Evolutionary conservation across 1,140 invertebrate genomes (phyloP).

Genomic region (Cherax quadricarinatus): DNA sequence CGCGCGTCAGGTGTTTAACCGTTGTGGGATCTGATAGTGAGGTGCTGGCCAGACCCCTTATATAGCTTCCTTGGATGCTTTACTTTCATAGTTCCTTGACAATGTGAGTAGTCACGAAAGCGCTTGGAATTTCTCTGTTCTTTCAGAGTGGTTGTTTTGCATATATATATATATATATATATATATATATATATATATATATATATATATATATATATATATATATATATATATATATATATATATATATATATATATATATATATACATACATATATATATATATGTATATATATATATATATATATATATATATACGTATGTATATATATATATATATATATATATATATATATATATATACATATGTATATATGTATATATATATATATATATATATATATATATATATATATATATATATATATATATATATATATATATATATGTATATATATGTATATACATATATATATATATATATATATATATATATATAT

Average conservation of each 20-base stretch:
- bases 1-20: too few relatives aligned
- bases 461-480: constrained; percentile 33
- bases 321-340: constrained; percentile 10
- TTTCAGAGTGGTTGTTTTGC: too few relatives aligned
- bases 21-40: too few relatives aligned
- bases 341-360: constrained; percentile 24
- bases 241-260: constrained; percentile 22
- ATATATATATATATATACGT: constrained; percentile 40
- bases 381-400: constrained; percentile 26
- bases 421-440: constrained; percentile 9
- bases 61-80: too few relatives aligned
- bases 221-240: constrained; percentile 17
- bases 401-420: constrained; percentile 25
- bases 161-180: too few relatives aligned
- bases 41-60: too few relatives aligned
- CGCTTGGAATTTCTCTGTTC: too few relatives aligned
- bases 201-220: constrained; percentile 20
- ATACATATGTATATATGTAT: constrained; percentile 14
- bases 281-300: constrained; percentile 28
- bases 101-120: too few relatives aligned
- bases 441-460: constrained; percentile 29
- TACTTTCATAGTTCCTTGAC: too few relatives aligned
- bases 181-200: constrained; percentile 23
- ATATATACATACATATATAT: constrained; percentile 29
- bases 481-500: constrained; percentile 38